A percentile compares a stretch with the other conserved stretches of the same genome.
Conservation (phyloP, 1,140 invertebrate genomes). For the Caerostris darwini region DNA sequence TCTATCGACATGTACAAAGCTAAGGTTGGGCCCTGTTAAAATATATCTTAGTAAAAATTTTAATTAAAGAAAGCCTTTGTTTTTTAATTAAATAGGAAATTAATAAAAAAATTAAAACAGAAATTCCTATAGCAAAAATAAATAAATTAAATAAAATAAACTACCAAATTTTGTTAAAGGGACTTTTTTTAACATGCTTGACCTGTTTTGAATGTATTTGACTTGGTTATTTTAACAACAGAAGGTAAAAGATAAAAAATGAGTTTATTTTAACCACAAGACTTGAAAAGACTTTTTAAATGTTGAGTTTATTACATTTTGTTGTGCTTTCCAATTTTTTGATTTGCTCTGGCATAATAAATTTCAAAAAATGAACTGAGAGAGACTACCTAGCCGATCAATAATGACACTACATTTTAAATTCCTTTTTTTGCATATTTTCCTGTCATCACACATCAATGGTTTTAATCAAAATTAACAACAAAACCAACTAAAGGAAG, state of each 20-base stretch:
- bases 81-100: no score
- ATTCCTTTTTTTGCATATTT: background rate
- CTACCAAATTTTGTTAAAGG: no score
- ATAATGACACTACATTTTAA: constrained; percentile 31
- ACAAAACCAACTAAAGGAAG: constrained; percentile 28
- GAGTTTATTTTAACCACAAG: background rate
- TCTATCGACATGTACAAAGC: no score
- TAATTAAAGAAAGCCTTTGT: no score
- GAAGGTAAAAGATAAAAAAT: background rate
- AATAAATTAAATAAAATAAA: no score
- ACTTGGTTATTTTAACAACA: background rate
- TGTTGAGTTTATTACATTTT: background rate
- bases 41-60: no score
- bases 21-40: no score
- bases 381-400: background rate
- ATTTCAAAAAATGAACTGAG: background rate
- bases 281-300: background rate
- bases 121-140: no score
- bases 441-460: constrained; percentile 32
- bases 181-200: no score
- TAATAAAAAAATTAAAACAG: no score
- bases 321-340: background rate
- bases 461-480: constrained; percentile 62
- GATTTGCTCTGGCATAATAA: background rate
- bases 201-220: no score